Percentiles rank a stretch among this genome's conserved stretches.
Conservation (phyloP, 2,113 vertebrate species). For the Osmerus eperlanus region DNA sequence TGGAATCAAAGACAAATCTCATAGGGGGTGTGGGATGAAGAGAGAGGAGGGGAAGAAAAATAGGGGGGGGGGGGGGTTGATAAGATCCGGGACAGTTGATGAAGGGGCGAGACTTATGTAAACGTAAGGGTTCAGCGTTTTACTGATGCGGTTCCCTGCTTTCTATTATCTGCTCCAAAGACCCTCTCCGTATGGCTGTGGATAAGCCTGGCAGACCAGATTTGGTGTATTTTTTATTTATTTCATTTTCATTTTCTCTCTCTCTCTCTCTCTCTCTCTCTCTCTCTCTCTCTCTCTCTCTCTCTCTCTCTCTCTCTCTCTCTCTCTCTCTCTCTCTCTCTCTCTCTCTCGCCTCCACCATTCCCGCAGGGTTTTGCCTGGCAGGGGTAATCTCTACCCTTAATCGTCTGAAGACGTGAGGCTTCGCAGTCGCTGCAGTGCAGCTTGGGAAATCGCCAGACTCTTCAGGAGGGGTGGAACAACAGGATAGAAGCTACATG, state of each 20-base stretch:
- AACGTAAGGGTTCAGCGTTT: conserved; percentile 42
- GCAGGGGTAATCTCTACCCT: conserved; percentile 63
- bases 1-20: conserved; percentile 43
- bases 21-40: not conserved
- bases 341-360: conserved; percentile 59
- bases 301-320: conserved; percentile 4
- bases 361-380: conserved; percentile 51
- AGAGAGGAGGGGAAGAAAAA: conserved; percentile 36
- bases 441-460: conserved; percentile 3
- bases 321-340: no score
- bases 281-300: conserved; percentile 22
- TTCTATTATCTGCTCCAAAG: conserved; percentile 56
- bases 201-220: conserved; percentile 41
- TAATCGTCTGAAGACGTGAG: conserved; percentile 66
- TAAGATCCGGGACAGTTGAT: conserved; percentile 33
- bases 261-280: conserved; percentile 16
- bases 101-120: conserved; percentile 46
- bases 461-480: conserved; percentile 1
- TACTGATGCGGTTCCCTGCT: conserved; percentile 34
- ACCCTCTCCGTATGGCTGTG: conserved; percentile 46
- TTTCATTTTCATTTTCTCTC: conserved; percentile 1
- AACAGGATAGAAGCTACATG: conserved; percentile 30
- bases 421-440: conserved; percentile 57
- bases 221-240: conserved; percentile 1
- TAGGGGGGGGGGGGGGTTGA: conserved; percentile 24